These are phyloP conservation scores for Eueremaeus valkanovi DNA, from an alignment of 2,888 invertebrate species.

Conservation along the genomic window DNA sequence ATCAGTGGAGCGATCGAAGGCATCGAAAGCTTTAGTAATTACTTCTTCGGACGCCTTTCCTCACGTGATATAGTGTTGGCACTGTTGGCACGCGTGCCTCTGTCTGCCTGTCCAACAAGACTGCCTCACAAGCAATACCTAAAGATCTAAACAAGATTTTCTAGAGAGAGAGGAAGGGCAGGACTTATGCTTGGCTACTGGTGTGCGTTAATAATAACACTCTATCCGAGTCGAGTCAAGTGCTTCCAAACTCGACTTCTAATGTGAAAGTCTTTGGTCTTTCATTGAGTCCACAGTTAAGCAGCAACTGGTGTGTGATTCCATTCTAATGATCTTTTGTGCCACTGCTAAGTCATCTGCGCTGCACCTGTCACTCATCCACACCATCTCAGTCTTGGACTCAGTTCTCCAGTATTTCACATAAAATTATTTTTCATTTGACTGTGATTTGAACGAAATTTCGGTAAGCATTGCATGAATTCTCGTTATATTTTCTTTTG, in stretches of 20 bases:
- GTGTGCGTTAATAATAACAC: conserved; percentile 17
- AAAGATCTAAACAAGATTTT: conserved; percentile 26
- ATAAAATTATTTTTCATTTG: not conserved
- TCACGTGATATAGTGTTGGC: conserved; percentile 4
- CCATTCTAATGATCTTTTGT: not conserved
- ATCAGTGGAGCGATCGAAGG: not conserved
- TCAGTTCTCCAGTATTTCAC: not conserved
- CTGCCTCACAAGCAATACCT: not conserved
- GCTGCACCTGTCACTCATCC: conserved; percentile 7
- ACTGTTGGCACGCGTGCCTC: conserved; percentile 17
- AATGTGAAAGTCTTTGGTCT: conserved; percentile 22
- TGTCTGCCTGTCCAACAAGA: conserved; percentile 2
- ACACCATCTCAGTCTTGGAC: not conserved
- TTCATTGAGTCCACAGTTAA: not conserved
- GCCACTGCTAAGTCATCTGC: not conserved
- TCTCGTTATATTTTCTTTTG: no score
- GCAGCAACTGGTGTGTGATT: conserved; percentile 14
- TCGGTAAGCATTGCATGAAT: no score
- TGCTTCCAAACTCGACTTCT: conserved; percentile 1
- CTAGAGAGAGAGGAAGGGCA: conserved; percentile 20
- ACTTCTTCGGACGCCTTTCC: not conserved
- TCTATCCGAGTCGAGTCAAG: conserved; percentile 3
- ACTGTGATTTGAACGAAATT: not conserved
- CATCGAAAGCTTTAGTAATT: not conserved
- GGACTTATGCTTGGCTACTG: conserved; percentile 23